phyloP scores from a whole-genome alignment of 2,888 invertebrate genomes.

The Chrysolina americana region DNA sequence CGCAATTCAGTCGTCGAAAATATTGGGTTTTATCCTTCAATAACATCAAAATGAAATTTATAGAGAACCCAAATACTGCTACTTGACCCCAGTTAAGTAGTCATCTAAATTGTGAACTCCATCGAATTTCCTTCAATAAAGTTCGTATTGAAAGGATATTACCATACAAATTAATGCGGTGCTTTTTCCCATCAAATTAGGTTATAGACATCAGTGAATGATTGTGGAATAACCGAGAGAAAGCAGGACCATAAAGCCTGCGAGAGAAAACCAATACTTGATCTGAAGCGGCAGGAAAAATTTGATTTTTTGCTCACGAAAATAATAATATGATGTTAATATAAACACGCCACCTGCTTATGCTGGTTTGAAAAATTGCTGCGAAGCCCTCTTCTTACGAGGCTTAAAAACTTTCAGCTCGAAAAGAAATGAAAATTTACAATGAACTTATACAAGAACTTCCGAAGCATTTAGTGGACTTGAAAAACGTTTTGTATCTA shows the following conservation, averaged over 20 bases:
- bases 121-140: constrained; percentile 10
- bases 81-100: constrained; percentile 1
- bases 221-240: background rate
- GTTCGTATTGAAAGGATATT: background rate
- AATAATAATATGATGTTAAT: constrained; percentile 16
- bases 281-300: background rate
- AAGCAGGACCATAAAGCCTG: background rate
- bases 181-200: background rate
- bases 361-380: constrained; percentile 13
- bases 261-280: background rate
- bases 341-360: constrained; percentile 5
- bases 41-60: background rate
- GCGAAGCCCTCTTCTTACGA: constrained; percentile 3
- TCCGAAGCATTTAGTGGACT: constrained; percentile 12
- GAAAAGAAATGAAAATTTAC: constrained; percentile 13
- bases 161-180: constrained; percentile 13
- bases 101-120: background rate
- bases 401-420: constrained; percentile 2
- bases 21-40: background rate
- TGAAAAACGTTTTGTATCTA: constrained; percentile 16
- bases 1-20: background rate
- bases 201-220: constrained; percentile 11
- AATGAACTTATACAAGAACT: constrained; percentile 20
- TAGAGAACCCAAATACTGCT: background rate
- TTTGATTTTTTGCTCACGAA: background rate